Base-by-base conservation (phyloP, 2,797 vertebrate genomes). In the Phrynocephalus forsythii region DNA sequence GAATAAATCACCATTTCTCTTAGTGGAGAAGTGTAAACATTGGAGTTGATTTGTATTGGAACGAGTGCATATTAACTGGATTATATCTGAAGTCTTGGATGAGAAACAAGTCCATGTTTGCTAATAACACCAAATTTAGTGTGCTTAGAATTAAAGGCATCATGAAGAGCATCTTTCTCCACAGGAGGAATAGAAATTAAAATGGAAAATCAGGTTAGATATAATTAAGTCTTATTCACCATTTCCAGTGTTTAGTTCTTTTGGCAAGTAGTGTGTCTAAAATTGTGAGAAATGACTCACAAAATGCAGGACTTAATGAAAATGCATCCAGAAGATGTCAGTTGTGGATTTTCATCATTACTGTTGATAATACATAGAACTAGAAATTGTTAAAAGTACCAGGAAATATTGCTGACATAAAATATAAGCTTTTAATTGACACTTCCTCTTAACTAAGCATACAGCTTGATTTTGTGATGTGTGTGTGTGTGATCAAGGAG, bases 391-490 rank as follows among this genome's bases (percentile, higher is more conserved):
- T 28, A 89, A 92, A 91, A 67, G 86, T 90, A 44, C 38, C 38
- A 44, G 38, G 3, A 91, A 76, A 90, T 92, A 80, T 86, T 95
- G 92, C 88, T 89, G 78, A 93, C 63, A 89, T 83, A 90, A 94
- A 94, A 86, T 3, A 11, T 26, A 15, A 0, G 15, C 1, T n/a
- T 88, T 75, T 48, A 16, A 30, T 44, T 18, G 30, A 85, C 81
- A 92, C 87, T 94, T 94, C 90, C 82, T 92, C 87, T 94, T 91
- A 85, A 86, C 88, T 95, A 93, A 92, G 90, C 93, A 92, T 95
- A 92, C 94, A 90, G 28, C 88, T 92, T 94, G 86, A 93, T 93
- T 95, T 94, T 92, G 94, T 94, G 89, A 38, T 92, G 89, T 94
- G 38, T 30, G 44, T 30, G 44, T 38, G 78, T 81, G 71, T 81